These are phyloP conservation scores for Phrynosoma blainvillii DNA, from an alignment of 2,113 vertebrate species.

Conservation along the genomic window DNA sequence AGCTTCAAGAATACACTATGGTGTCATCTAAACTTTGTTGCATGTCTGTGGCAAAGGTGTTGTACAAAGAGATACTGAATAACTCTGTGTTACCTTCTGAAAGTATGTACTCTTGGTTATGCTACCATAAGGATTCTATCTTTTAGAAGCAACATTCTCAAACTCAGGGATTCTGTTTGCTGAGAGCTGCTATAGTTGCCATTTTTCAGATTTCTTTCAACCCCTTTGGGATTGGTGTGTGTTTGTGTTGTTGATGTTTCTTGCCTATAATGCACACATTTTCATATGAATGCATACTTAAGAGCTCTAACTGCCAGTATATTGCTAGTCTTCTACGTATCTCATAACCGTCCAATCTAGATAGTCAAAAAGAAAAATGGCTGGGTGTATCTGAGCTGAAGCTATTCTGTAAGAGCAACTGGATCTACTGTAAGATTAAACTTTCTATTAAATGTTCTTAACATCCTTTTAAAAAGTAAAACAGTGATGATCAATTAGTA, in stretches of 20 bases:
- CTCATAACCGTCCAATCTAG: background rate
- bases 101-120: too few species aligned
- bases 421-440: background rate
- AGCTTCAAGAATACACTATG: too few species aligned
- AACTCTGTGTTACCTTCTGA: too few species aligned
- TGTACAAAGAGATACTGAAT: too few species aligned
- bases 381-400: background rate
- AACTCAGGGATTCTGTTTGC: background rate
- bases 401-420: background rate
- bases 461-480: background rate
- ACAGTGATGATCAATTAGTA: background rate
- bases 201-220: background rate
- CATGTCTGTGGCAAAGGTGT: too few species aligned
- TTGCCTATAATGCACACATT: background rate
- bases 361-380: background rate
- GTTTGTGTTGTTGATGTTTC: too few species aligned
- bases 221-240: background rate
- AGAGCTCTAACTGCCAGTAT: background rate
- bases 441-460: background rate
- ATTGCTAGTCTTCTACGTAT: background rate
- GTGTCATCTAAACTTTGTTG: too few species aligned
- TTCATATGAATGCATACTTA: too few species aligned
- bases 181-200: background rate
- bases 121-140: too few species aligned
- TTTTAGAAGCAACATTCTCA: too few species aligned